phyloP scores from a whole-genome alignment of 2,113 vertebrate genomes.

The Macrotus californicus region DNA sequence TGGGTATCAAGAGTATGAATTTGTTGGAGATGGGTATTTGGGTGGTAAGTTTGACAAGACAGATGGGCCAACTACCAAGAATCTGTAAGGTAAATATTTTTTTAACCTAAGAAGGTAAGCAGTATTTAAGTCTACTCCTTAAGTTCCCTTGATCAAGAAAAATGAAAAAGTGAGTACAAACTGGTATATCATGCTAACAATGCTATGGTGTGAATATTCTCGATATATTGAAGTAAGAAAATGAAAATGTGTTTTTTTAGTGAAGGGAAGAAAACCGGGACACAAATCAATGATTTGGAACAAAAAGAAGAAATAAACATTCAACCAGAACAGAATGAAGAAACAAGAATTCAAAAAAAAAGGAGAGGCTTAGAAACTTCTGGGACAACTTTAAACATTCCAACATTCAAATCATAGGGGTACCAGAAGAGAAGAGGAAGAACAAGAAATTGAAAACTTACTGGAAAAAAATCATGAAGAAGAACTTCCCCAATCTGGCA shows the following conservation, averaged over 20 bases:
- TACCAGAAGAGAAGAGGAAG: no score
- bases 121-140: background rate
- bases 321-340: no score
- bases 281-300: no score
- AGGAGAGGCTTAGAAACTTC: no score
- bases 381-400: no score
- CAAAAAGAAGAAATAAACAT: no score
- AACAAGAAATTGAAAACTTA: no score
- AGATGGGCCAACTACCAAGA: background rate
- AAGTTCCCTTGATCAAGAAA: constrained; percentile 18
- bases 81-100: background rate
- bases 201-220: background rate
- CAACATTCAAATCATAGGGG: no score
- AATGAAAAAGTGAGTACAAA: constrained; percentile 8
- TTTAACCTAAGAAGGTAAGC: background rate
- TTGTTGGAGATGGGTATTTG: background rate
- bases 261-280: no score
- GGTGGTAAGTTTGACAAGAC: background rate
- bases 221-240: constrained; percentile 2
- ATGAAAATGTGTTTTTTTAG: background rate
- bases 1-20: background rate
- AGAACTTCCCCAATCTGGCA: no score
- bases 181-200: background rate
- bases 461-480: no score
- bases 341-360: no score